Evolutionary conservation across 2,797 vertebrate genomes (phyloP), one percentile per base, ranked within the genome.

Genomic region (Hyperoplus immaculatus): DNA sequence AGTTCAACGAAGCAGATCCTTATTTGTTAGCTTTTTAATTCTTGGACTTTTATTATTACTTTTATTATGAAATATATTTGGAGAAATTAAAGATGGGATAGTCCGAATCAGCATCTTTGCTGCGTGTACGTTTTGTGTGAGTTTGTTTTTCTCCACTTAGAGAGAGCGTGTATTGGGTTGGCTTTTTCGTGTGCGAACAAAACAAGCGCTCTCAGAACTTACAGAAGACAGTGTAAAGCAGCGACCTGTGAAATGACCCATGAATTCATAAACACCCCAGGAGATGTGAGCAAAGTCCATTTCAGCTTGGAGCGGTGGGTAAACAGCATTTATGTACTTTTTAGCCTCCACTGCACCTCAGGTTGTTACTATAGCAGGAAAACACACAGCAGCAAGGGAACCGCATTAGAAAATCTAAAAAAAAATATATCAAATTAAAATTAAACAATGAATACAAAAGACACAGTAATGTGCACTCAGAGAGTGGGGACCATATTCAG

Each of bases 211-310:
- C 13, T 42, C 50, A 21, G 16, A 55, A 68, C 45, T 79, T 61
- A 57, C 64, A 63, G 51, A 62, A 51, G 12, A 13, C 16, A 9
- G n/a, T 53, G 77, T 51, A 56, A 56, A 10, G 58, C 39, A 54
- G 62, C 2, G 57, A 65, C 73, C 77, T 41, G 69, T 68, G 62
- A 75, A 69, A 53, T 60, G 63, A 76, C 60, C 60, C 38, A 15
- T 61, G 54, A 54, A 58, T 63, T 77, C 62, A 72, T 69, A 66
- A 76, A 69, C 50, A 39, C 64, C 75, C 60, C 61, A 11, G 66
- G 73, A 77, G 79, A 57, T 54, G 64, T 70, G 63, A 78, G 61
- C 56, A 70, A 78, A 78, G 54, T 75, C 71, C 9, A 62, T 72
- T 73, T 69, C 60, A 85, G 69, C 51, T 12, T 53, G 47, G 58